Conservation (phyloP, 2,888 invertebrate genomes). For the Drosophila anomalata region DNA sequence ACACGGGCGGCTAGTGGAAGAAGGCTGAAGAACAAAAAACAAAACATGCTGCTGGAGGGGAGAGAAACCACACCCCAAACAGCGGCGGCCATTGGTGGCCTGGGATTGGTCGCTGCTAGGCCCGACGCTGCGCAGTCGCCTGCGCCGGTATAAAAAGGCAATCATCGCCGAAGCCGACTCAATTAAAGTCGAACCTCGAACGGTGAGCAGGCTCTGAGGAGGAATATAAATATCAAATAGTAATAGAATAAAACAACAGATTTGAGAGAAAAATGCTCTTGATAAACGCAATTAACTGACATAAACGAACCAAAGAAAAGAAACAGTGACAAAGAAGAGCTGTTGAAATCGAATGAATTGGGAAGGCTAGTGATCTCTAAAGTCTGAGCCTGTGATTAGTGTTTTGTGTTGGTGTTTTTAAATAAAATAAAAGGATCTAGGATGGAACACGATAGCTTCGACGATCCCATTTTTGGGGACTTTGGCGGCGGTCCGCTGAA, state of each 20-base stretch:
- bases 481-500: slow-evolving; percentile 87
- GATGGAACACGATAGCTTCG: slow-evolving; percentile 90
- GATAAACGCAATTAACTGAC: slow-evolving; percentile 81
- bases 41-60: background rate
- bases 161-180: slow-evolving; percentile 85
- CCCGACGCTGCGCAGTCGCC: slow-evolving; percentile 68
- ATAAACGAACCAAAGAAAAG: slow-evolving; percentile 64
- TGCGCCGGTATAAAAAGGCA: slow-evolving; percentile 87
- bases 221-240: slow-evolving; percentile 34
- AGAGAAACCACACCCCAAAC: slow-evolving; percentile 35
- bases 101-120: slow-evolving; percentile 79
- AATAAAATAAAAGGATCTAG: slow-evolving; percentile 13
- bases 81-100: slow-evolving; percentile 76
- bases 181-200: slow-evolving; percentile 83
- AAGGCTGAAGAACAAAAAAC: slow-evolving; percentile 1
- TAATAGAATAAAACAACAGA: slow-evolving; percentile 76
- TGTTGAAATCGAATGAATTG: slow-evolving; percentile 70
- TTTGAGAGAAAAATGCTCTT: slow-evolving; percentile 53
- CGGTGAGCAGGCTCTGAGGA: slow-evolving; percentile 51
- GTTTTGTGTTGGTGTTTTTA: slow-evolving; percentile 7
- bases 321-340: background rate
- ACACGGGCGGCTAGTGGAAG: slow-evolving; percentile 41
- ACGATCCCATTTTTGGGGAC: slow-evolving; percentile 92
- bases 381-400: slow-evolving; percentile 43
- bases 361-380: slow-evolving; percentile 58